Base-by-base conservation (phyloP, 2,113 vertebrate species). In the Circaetus cinerascens region DNA sequence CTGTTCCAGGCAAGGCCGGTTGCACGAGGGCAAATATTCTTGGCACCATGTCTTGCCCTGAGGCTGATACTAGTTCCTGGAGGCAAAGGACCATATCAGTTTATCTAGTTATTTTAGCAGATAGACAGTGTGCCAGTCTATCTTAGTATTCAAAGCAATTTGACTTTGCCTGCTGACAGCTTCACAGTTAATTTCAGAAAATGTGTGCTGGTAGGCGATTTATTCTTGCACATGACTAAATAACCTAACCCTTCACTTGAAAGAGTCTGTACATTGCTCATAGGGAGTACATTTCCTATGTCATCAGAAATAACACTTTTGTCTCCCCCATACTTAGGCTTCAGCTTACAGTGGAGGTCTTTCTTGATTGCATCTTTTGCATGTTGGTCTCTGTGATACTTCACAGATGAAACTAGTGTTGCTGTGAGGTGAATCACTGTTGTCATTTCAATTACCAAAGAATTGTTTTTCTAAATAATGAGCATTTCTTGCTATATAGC, bases 161-260 rank as follows among this genome's bases (percentile, higher is more conserved):
- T 32, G 36, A 55, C 16, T 85, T 88, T 68, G 9, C 17, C 71
- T 68, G 7, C 57, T 69, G 45, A 74, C 38, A 78, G 10, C 22
- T 83, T 94, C 57, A 69, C 57, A 56, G 38, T 29, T 66, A 74
- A 84, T 75, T 91, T 81, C 59, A 94, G 60, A 66, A 89, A 93
- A 87, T 18, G 13, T 18, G 25, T 38, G 41, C 45, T 66, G 40
- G 11, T 50, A 20, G 15, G 34, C 69, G 19, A 84, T 66, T 77
- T 96, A 51, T 62, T 81, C 59, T 87, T 81, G 50, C 55, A 57
- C n/a, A 11, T 40, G 20, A 84, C 36, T 83, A 34, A 73, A 86
- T 73, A 80, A 83, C 32, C 15, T 59, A 75, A 57, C 30, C 10
- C 13, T 81, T 80, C 25, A 18, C 72, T 67, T 71, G 22, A 76